These are phyloP conservation scores for Theretra japonica DNA, from an alignment of 2,888 invertebrate species.

Conservation along the genomic window DNA sequence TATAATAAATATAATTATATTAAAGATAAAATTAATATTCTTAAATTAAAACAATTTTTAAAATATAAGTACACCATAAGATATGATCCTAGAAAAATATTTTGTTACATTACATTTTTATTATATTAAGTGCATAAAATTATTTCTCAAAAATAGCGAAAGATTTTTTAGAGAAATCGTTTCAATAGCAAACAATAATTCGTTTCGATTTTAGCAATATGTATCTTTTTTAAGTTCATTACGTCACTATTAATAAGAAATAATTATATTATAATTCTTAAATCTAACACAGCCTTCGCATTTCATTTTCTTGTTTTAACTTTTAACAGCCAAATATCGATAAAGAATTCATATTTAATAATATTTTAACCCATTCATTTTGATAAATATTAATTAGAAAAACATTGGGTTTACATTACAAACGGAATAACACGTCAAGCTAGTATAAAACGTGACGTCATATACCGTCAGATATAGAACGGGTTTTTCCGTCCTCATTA, in stretches of 20 bases:
- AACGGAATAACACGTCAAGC: too few relatives aligned
- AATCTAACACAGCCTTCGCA: neutral
- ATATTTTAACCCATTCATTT: neutral
- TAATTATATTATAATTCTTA: neutral
- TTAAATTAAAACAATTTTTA: neutral
- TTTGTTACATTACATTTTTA: neutral
- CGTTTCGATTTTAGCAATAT: neutral
- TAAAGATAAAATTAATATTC: neutral
- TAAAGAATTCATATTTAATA: neutral
- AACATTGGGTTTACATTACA: neutral
- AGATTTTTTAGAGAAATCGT: neutral
- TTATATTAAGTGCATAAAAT: neutral
- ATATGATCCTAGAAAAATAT: conserved; percentile 2
- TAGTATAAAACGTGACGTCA: too few relatives aligned
- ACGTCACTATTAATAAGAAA: neutral
- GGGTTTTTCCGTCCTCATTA: too few relatives aligned
- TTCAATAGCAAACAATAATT: neutral
- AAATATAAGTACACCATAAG: neutral
- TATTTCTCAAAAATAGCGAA: conserved; percentile 3
- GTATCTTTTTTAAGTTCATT: neutral
- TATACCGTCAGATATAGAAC: too few relatives aligned
- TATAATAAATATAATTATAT: neutral
- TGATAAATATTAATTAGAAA: neutral
- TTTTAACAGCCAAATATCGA: neutral
- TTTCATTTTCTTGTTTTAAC: neutral